A percentile compares a stretch with the other conserved stretches of the same genome.
phyloP scores from a whole-genome alignment of 2,888 invertebrate genomes.

The Zhengitettix transpicula region DNA sequence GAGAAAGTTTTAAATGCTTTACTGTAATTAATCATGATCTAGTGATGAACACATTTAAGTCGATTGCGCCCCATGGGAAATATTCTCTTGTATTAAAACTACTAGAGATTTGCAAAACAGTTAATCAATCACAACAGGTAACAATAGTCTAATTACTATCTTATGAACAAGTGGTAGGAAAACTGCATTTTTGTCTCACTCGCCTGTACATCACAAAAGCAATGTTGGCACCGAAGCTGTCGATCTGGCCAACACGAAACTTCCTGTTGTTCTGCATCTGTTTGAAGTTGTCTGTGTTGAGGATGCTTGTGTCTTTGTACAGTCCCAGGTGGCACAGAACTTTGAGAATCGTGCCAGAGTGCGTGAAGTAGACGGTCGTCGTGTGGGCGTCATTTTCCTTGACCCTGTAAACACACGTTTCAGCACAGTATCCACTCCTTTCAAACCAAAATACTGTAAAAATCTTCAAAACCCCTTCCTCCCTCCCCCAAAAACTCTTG shows the following conservation, averaged over 20 bases:
- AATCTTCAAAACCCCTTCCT: too few species aligned
- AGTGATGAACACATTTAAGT: too few species aligned
- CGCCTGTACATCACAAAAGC: conserved; percentile 59
- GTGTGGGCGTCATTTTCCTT: too few species aligned
- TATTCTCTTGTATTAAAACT: too few species aligned
- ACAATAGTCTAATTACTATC: too few species aligned
- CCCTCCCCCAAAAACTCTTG: too few species aligned
- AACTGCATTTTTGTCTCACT: conserved; percentile 19
- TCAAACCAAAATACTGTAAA: too few species aligned
- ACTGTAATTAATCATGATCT: too few species aligned
- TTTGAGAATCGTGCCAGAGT: conserved; percentile 69
- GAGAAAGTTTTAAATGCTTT: too few species aligned
- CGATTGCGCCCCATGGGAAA: too few species aligned
- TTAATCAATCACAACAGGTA: background rate
- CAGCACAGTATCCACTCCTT: too few species aligned
- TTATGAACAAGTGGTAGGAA: background rate
- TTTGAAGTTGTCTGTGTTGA: conserved; percentile 35
- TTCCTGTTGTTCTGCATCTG: conserved; percentile 26
- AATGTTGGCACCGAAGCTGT: conserved; percentile 63
- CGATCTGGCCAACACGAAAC: conserved; percentile 48
- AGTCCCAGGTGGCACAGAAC: conserved; percentile 53
- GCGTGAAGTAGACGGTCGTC: conserved; percentile 49
- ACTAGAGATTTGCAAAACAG: background rate
- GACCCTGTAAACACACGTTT: too few species aligned
- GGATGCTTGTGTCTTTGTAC: conserved; percentile 43